These are phyloP conservation scores for Balearica regulorum DNA, from an alignment of 2,797 vertebrate species.

Conservation along the genomic window DNA sequence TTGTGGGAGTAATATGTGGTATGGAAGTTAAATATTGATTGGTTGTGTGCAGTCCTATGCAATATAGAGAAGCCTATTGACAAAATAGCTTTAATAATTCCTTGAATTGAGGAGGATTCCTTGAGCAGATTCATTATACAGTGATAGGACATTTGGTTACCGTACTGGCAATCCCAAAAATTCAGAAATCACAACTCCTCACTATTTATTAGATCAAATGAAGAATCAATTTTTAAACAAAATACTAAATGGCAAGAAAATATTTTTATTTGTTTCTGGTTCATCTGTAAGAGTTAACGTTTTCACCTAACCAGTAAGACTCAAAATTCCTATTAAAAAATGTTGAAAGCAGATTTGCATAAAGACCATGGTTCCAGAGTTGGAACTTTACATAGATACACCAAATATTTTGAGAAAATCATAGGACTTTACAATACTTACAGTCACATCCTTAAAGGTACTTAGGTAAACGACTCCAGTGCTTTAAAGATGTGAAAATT, in stretches of 20 bases:
- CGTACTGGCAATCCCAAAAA: not conserved
- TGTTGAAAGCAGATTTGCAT: not conserved
- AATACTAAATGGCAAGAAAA: not conserved
- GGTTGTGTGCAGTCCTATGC: not conserved
- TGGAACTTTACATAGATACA: not conserved
- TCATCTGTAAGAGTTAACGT: not conserved
- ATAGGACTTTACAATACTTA: not conserved
- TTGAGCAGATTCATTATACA: not conserved
- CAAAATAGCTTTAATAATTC: not conserved
- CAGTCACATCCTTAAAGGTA: not conserved
- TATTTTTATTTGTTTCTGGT: not conserved
- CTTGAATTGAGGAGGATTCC: not conserved
- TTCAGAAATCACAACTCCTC: not conserved
- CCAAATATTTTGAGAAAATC: not conserved
- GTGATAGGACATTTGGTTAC: not conserved
- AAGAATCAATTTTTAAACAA: not conserved
- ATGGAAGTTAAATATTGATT: conserved; percentile 1
- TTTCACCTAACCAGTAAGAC: not conserved
- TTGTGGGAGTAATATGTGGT: not conserved
- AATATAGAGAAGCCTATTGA: not conserved
- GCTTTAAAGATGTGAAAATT: not conserved
- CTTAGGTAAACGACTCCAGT: not conserved
- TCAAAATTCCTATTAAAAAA: not conserved
- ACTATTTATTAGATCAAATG: not conserved
- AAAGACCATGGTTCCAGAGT: not conserved